These are phyloP conservation scores for Myotis yumanensis DNA, from an alignment of 2,113 vertebrate species.

Conservation along the genomic window DNA sequence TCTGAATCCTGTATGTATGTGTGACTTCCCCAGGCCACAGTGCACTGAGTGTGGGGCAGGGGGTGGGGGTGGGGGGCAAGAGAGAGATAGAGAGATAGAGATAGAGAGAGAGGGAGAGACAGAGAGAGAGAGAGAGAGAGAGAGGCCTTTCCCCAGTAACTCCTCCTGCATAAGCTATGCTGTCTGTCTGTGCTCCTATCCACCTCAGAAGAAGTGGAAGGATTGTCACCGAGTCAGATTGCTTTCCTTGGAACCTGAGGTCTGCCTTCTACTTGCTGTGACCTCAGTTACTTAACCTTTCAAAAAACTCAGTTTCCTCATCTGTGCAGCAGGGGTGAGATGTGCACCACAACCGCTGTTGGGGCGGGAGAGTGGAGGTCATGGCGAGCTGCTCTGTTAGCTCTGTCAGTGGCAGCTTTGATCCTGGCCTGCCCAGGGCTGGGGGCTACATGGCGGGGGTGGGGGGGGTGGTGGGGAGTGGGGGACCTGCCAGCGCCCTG, in stretches of 20 bases:
- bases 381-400: too few species aligned
- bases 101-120: accelerated
- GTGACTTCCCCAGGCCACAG: background rate
- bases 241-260: background rate
- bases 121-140: background rate
- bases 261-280: background rate
- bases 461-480: too few species aligned
- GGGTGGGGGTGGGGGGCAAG: background rate
- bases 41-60: background rate
- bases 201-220: background rate
- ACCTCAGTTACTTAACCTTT: background rate
- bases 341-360: background rate
- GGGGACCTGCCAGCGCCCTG: background rate
- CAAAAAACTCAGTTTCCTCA: background rate
- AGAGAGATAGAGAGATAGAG: too few species aligned
- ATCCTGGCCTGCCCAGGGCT: background rate
- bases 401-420: too few species aligned
- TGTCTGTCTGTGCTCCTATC: background rate
- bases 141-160: background rate
- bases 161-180: background rate
- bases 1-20: background rate
- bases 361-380: background rate
- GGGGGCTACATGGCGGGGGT: background rate
- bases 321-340: background rate
- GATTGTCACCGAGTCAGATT: background rate